Conservation (phyloP, 2,888 invertebrate species). For the Drosophila nr. fundita region DNA sequence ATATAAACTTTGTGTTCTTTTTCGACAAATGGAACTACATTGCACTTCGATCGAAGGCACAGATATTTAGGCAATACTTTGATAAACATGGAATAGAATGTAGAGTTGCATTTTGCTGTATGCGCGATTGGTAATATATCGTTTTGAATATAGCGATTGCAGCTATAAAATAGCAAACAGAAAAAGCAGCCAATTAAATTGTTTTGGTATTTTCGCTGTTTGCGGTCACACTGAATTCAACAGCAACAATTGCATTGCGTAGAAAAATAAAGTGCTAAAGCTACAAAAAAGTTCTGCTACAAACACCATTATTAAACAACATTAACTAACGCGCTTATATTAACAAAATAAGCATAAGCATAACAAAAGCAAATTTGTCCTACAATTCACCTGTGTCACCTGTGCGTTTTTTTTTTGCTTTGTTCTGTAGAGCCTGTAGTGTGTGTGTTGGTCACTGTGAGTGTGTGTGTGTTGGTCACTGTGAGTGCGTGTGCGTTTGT, state of each 20-base stretch:
- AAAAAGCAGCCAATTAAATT: not conserved
- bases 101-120: not conserved
- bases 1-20: not conserved
- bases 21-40: not conserved
- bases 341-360: slow-evolving; percentile 12
- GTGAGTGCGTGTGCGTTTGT: slow-evolving; percentile 50
- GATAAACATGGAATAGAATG: not conserved
- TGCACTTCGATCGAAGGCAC: not conserved
- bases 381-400: slow-evolving; percentile 19
- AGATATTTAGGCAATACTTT: not conserved
- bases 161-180: not conserved
- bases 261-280: slow-evolving; percentile 56
- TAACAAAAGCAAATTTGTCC: slow-evolving; percentile 8
- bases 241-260: slow-evolving; percentile 72
- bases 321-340: slow-evolving; percentile 27
- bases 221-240: slow-evolving; percentile 46
- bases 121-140: not conserved
- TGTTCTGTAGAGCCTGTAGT: slow-evolving; percentile 42
- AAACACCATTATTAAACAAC: slow-evolving; percentile 11
- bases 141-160: not conserved
- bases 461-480: slow-evolving; percentile 34
- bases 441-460: slow-evolving; percentile 20
- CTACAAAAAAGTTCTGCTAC: slow-evolving; percentile 15
- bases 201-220: not conserved
- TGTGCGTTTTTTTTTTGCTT: slow-evolving; percentile 36